Percentiles rank a stretch among this genome's conserved stretches.
Evolutionary conservation across 2,113 vertebrate genomes (phyloP).

Genomic region (Cyanoderma ruficeps): DNA sequence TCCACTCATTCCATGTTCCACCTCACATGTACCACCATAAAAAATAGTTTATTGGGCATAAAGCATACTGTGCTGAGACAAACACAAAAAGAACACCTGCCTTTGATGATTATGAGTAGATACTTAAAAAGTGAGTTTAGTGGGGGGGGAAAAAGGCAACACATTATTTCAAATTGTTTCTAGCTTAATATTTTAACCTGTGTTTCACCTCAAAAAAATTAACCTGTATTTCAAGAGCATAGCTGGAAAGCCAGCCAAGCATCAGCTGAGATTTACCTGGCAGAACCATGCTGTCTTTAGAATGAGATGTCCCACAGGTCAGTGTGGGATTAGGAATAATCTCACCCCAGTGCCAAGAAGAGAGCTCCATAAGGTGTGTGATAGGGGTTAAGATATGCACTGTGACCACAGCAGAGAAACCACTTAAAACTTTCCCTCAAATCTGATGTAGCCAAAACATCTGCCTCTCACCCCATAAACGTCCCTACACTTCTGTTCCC

Average conservation of each 20-base stretch:
- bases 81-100: neutral
- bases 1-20: neutral
- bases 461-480: conserved; percentile 73
- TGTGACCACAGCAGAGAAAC: conserved; percentile 30
- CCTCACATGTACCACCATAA: neutral
- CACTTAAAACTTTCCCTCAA: conserved; percentile 41
- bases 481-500: conserved; percentile 59
- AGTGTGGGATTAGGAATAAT: neutral
- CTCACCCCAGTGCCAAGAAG: neutral
- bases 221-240: neutral
- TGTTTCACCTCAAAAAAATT: neutral
- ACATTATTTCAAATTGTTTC: neutral
- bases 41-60: neutral
- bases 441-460: conserved; percentile 59
- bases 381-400: conserved; percentile 22
- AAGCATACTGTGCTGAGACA: neutral
- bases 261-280: neutral
- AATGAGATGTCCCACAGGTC: neutral
- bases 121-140: neutral
- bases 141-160: fast-evolving
- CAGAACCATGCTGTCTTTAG: neutral
- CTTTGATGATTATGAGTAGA: neutral
- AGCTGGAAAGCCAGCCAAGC: neutral
- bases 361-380: neutral
- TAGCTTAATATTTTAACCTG: neutral